Evolutionary conservation across 2,113 vertebrate genomes (phyloP), one percentile per base, ranked within the genome.

Genomic region (Nyctibius bracteatus): DNA sequence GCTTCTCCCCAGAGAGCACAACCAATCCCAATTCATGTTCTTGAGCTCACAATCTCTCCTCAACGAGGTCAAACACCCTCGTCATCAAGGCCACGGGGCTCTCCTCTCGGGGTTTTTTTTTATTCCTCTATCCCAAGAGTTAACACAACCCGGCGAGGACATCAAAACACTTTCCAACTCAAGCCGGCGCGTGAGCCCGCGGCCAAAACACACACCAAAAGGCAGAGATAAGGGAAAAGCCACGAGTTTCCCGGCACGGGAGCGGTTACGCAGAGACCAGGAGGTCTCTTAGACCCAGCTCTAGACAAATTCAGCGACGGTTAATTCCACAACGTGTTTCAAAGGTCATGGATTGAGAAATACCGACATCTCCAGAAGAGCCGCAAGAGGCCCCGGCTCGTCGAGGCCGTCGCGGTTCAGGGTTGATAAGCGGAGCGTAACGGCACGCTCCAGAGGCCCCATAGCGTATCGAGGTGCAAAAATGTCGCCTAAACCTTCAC

Each of bases 221-320:
- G 4, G 6, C 27, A 1, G 18, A 75, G 44, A 68, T 20, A 66
- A 52, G n/a, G 39, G 27, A 27, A 44, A 63, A 66, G 5, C 27
- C 0, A 0, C 3, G 23, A 33, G 16, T 21, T 43, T 37, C 31
- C 35, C 41, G 14, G 19, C 3, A 10, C 1, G 1, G 51, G 44
- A 59, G 46, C 5, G 2, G 55, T 12, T 31, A 13, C 1, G 9
- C 8, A 1, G 24, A 47, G 41, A 12, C 21, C 52, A 6, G 70
- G 62, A 86, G 30, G 14, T 43, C 62, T 61, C 63, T 68, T 12
- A 17, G 33, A 16, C 33, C 23, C 6, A 0, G 19, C 23, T 15
- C 58, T 9, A 19, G 65, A 41, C 10, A 27, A 14, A 17, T 19
- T 24, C 4, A 3, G 33, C 1, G 1, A 35, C 2, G 35, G 31